Evolutionary conservation across 2,797 vertebrate genomes (phyloP), one percentile per base, ranked within the genome.

Genomic region (Microchirus variegatus): DNA sequence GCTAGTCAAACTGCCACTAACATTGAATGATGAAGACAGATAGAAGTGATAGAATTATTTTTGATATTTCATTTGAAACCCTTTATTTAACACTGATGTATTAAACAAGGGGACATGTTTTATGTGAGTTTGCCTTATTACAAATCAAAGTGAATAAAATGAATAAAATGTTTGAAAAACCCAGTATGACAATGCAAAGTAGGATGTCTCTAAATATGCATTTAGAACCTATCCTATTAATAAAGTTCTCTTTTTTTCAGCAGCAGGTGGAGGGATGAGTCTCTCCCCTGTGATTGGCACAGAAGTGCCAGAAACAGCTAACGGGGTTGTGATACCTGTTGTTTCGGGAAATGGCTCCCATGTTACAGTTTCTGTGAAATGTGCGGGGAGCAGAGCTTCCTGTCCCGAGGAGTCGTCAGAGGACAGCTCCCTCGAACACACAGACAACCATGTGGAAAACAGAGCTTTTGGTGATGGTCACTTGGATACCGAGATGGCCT

Each of bases 201-300:
- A 26, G 5, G 5, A 3, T 26, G 26, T 26, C 3, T 26, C 26
- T 26, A 3, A 26, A 26, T 26, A 26, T 26, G 26, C 5, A 26
- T 26, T 26, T 26, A 26, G 5, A 41, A 41, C 3, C 5, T 48
- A n/a, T 50, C 31, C 1, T 53, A 2, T 53, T 54, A 74, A 13
- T 10, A 17, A n/a, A n/a, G 46, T 35, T 3, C 57, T 0, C 46
- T 11, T 78, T 22, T 71, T 50, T 70, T 75, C 43, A 38, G 59
- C 66, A 90, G 88, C 90, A 89, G 92, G 89, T 83, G 91, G 89
- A 93, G 91, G 89, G 90, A 94, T 94, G 93, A 94, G 91, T 90
- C 88, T 89, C 88, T 93, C 90, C 90, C 86, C 90, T 91, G 91
- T 86, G 76, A 85, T 81, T 80, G 88, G 87, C 91, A 87, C 87